Base-by-base conservation (phyloP, 2,797 vertebrate species). In the Myiotriccus ornatus region DNA sequence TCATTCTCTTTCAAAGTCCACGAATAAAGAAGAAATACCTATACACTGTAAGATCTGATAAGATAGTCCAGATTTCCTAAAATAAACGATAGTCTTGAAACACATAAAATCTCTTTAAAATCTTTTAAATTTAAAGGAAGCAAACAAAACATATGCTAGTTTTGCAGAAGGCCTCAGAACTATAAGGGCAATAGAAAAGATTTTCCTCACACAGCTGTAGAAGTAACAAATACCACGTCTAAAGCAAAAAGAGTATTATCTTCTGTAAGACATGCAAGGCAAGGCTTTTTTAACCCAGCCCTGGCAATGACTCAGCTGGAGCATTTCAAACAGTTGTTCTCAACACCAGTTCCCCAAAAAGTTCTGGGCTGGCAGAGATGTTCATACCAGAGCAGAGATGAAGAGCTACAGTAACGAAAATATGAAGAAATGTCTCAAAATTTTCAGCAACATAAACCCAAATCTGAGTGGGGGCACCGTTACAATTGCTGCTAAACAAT, bases 1-100 rank as follows among this genome's bases (percentile, higher is more conserved):
- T 84, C 68, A 92, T 84, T 93, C 65, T 86, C 76, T 96, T 93
- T 94, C 82, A 86, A 94, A 81, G 47, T 80, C 57, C 8, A 7
- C 74, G 69, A 94, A 89, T 89, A 86, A 85, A 69, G 63, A 90
- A 89, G 37, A 25, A 50, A 35, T 80, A 56, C 34, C 70, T 80
- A 56, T 28, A 60, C 8, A 57, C 34, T 65, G 43, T 14, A 70
- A 64, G 43, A 75, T 22, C 27, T 93, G 80, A 91, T 83, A 84
- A 89, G 49, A 59, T 55, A 53, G 47, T 53, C 10, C 52, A 74
- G 19, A 62, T 12, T 60, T 35, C 20, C 77, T 49, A 84, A 74
- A 91, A 83, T 46, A 89, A 86, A 68, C 53, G 0, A 44, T 28
- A 77, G 20, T 35, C 37, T 53, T 91, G 35, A 14, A 21, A 84